Percentiles rank a stretch among this genome's conserved stretches.
Conservation (phyloP, 2,888 invertebrate genomes). For the Pegoplata infirma region DNA sequence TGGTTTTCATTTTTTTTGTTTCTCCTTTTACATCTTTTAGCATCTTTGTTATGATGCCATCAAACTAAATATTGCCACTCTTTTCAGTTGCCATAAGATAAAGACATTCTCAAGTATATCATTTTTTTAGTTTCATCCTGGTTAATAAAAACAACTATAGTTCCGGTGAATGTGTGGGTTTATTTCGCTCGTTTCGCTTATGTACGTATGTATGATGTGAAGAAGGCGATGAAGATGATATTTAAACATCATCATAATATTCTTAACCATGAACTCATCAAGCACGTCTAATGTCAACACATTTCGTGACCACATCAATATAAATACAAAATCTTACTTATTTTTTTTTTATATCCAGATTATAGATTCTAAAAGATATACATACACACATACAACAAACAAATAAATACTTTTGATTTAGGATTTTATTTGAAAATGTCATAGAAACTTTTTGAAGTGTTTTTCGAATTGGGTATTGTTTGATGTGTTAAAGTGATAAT, state of each 20-base stretch:
- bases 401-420: background rate
- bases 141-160: too few species aligned
- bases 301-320: slow-evolving; percentile 33
- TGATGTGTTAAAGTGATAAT: slow-evolving; percentile 3
- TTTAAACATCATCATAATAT: slow-evolving; percentile 21
- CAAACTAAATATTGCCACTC: background rate
- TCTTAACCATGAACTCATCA: slow-evolving; percentile 29
- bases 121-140: background rate
- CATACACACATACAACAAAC: too few species aligned
- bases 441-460: background rate
- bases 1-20: background rate
- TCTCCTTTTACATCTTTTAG: background rate
- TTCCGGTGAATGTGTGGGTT: background rate
- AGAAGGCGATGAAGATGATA: background rate
- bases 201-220: too few species aligned
- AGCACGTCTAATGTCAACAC: slow-evolving; percentile 35
- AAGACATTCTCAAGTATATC: slow-evolving; percentile 17
- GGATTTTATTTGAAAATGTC: background rate
- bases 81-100: background rate
- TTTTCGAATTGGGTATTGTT: background rate
- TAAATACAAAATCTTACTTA: background rate
- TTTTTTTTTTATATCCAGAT: too few species aligned
- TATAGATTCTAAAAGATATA: background rate
- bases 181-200: too few species aligned
- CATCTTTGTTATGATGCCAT: slow-evolving; percentile 15